These are phyloP conservation scores for Suncus etruscus DNA, from an alignment of 2,113 vertebrate species.

Conservation along the genomic window DNA sequence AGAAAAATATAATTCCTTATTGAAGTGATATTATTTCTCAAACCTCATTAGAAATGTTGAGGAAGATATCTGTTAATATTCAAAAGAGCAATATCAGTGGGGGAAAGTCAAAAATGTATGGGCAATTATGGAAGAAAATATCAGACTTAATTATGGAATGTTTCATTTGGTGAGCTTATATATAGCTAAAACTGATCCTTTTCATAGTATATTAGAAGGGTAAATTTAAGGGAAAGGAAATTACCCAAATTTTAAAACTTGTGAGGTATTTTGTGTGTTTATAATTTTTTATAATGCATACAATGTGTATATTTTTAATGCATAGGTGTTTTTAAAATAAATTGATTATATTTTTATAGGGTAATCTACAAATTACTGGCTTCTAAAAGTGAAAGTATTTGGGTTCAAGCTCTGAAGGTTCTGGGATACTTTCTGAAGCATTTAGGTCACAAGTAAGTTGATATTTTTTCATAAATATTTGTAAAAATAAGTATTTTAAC, in stretches of 20 bases:
- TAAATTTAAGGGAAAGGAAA: neutral
- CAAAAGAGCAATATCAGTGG: too few species aligned
- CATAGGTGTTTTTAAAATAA: conserved; percentile 3
- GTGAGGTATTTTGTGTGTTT: neutral
- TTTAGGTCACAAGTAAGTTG: conserved; percentile 98
- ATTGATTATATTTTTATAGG: conserved; percentile 85
- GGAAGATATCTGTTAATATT: neutral
- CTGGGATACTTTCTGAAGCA: conserved; percentile 98
- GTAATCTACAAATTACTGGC: conserved; percentile 97
- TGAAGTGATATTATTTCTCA: neutral
- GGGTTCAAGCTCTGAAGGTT: conserved; percentile 97
- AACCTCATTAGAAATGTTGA: neutral
- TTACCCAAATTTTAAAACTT: neutral
- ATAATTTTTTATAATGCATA: conserved; percentile 31
- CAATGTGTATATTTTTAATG: conserved; percentile 18
- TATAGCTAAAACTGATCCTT: neutral
- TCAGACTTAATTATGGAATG: neutral
- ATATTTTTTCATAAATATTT: conserved; percentile 46
- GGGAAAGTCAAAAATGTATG: neutral
- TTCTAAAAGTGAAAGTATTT: conserved; percentile 97
- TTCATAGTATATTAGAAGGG: neutral
- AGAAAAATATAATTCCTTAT: neutral
- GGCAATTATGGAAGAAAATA: neutral
- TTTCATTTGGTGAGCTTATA: neutral
- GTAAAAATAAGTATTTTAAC: conserved; percentile 11